These are phyloP conservation scores for Limenitis camilla DNA, from an alignment of 2,888 invertebrate genomes.

Conservation along the genomic window DNA sequence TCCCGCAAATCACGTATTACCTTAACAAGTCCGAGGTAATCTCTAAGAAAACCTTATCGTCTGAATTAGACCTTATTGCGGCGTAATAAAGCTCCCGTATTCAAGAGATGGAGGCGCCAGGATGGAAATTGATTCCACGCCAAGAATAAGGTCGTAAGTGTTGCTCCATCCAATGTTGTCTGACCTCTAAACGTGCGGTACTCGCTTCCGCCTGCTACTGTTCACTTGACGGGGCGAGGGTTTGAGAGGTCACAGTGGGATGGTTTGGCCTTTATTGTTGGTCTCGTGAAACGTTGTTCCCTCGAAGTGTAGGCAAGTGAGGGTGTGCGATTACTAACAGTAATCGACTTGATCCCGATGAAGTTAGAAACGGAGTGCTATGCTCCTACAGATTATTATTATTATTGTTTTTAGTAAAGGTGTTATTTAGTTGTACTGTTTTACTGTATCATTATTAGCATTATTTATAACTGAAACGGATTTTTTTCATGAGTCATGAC, in stretches of 20 bases:
- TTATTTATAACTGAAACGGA: neutral
- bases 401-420: neutral
- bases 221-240: conserved; percentile 22
- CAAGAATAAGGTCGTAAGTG: conserved; percentile 53
- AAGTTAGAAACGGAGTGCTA: conserved; percentile 54
- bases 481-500: too few species aligned
- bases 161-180: conserved; percentile 28
- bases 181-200: conserved; percentile 39
- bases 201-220: conserved; percentile 32
- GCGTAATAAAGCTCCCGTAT: conserved; percentile 32
- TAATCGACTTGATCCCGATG: conserved; percentile 69
- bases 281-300: conserved; percentile 45
- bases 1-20: conserved; percentile 67
- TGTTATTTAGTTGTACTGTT: neutral
- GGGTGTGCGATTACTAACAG: conserved; percentile 62
- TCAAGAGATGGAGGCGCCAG: conserved; percentile 39
- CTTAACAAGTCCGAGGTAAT: conserved; percentile 52
- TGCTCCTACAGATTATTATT: conserved; percentile 24
- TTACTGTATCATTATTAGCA: neutral
- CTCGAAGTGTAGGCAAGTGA: conserved; percentile 44
- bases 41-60: conserved; percentile 38
- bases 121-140: conserved; percentile 65
- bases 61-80: conserved; percentile 51
- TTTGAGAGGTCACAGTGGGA: conserved; percentile 30
- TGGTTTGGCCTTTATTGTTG: conserved; percentile 34